These are phyloP conservation scores for Cynopterus brachyotis DNA, from an alignment of 2,113 vertebrate species.

Conservation along the genomic window DNA sequence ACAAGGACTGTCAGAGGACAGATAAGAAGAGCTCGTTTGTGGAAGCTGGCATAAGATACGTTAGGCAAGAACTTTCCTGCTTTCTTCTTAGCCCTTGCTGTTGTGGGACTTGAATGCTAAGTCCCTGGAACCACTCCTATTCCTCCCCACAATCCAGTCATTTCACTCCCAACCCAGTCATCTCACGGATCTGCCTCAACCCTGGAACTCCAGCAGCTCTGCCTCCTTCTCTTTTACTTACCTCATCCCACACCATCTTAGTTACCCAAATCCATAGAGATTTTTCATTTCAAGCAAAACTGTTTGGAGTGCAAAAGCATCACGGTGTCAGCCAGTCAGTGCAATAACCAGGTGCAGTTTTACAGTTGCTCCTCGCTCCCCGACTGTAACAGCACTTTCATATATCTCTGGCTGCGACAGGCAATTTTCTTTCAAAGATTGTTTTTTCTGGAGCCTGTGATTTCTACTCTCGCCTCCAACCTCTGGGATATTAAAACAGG, in stretches of 20 bases:
- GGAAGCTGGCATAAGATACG: neutral
- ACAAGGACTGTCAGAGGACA: neutral
- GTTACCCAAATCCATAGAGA: constrained; percentile 39
- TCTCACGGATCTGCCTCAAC: neutral
- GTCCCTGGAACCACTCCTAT: neutral
- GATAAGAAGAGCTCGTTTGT: neutral
- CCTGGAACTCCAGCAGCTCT: neutral
- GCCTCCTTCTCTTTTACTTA: neutral
- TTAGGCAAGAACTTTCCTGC: neutral
- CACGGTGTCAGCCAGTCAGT: constrained; percentile 63
- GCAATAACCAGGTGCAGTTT: constrained; percentile 78
- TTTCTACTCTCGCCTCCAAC: constrained; percentile 78
- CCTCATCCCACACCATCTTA: neutral
- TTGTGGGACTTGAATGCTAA: neutral
- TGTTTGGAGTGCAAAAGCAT: constrained; percentile 58
- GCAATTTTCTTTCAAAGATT: constrained; percentile 82
- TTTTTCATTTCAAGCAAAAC: constrained; percentile 69
- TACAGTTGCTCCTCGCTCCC: constrained; percentile 46
- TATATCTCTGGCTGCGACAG: constrained; percentile 79
- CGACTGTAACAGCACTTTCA: constrained; percentile 73
- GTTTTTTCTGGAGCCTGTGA: constrained; percentile 81
- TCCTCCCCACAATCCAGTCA: neutral
- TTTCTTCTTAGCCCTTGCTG: neutral
- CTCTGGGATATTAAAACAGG: constrained; percentile 79
- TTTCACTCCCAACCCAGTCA: neutral